Percentiles rank a stretch among this genome's conserved stretches.
Evolutionary conservation across 2,888 invertebrate genomes (phyloP).

Genomic region (Mylabris sibirica): DNA sequence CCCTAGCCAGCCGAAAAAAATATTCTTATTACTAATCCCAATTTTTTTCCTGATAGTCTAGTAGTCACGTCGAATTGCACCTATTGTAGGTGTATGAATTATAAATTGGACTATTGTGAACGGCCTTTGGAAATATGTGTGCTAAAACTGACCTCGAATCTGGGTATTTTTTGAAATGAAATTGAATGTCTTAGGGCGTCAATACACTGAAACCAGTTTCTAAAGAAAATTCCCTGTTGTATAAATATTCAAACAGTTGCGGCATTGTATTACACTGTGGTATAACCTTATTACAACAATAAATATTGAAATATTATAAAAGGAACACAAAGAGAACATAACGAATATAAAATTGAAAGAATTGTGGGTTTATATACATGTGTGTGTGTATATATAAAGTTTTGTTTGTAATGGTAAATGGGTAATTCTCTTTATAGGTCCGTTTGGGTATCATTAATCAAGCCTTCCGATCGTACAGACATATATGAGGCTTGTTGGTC

Average conservation of each 20-base stretch:
- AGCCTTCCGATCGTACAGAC: background rate
- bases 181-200: constrained; percentile 33
- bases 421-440: background rate
- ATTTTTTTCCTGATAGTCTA: too few species aligned
- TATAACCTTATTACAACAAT: background rate
- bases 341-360: background rate
- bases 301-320: constrained; percentile 2
- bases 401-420: constrained; percentile 5
- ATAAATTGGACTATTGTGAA: constrained; percentile 4
- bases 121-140: constrained; percentile 36
- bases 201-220: constrained; percentile 29
- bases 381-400: background rate
- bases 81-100: background rate
- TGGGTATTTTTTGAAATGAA: background rate
- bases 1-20: too few species aligned
- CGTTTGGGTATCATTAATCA: background rate
- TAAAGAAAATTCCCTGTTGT: constrained; percentile 24
- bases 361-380: background rate
- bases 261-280: background rate
- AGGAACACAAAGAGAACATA: background rate
- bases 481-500: background rate
- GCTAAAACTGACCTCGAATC: constrained; percentile 25
- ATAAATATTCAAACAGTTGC: constrained; percentile 6
- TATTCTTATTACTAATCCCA: too few species aligned
- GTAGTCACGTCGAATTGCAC: background rate